Conservation (phyloP, 2,797 vertebrate genomes). For the Margarornis squamiger region DNA sequence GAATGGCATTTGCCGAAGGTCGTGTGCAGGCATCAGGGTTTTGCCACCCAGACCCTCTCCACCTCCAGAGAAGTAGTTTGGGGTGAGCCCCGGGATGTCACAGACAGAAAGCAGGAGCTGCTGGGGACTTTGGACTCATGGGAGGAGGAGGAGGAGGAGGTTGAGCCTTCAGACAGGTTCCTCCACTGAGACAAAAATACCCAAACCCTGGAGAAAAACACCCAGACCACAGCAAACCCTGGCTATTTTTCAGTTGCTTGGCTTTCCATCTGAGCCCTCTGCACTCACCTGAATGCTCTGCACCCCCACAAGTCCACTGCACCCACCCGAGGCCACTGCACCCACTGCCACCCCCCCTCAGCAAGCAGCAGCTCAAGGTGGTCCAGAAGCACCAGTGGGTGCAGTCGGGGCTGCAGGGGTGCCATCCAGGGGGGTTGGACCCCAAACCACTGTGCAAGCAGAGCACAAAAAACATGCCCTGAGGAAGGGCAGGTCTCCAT, state of each 20-base stretch:
- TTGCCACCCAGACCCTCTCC: background rate
- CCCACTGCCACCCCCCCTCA: background rate
- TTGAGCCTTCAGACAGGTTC: background rate
- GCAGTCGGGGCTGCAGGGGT: background rate
- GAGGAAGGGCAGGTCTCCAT: background rate
- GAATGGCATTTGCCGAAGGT: slow-evolving; percentile 23
- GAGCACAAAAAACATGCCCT: background rate
- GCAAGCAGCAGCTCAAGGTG: fast-evolving
- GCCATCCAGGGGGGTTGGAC: background rate
- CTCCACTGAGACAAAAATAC: fast-evolving
- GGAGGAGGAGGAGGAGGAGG: background rate
- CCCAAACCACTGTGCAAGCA: background rate
- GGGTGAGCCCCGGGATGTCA: background rate
- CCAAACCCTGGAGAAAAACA: background rate
- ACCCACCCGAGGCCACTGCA: background rate
- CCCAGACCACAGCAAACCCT: background rate
- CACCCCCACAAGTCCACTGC: background rate
- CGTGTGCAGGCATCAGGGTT: background rate
- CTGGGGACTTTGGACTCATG: background rate
- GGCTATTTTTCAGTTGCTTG: fast-evolving
- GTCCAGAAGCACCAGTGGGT: background rate
- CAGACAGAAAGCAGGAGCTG: fast-evolving
- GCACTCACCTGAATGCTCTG: background rate
- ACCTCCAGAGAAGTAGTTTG: background rate
- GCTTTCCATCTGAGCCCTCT: background rate